A percentile compares a stretch with the other conserved stretches of the same genome.
These are phyloP conservation scores for Pharmacophagus antenor DNA, from an alignment of 2,888 invertebrate genomes.

Conservation along the genomic window DNA sequence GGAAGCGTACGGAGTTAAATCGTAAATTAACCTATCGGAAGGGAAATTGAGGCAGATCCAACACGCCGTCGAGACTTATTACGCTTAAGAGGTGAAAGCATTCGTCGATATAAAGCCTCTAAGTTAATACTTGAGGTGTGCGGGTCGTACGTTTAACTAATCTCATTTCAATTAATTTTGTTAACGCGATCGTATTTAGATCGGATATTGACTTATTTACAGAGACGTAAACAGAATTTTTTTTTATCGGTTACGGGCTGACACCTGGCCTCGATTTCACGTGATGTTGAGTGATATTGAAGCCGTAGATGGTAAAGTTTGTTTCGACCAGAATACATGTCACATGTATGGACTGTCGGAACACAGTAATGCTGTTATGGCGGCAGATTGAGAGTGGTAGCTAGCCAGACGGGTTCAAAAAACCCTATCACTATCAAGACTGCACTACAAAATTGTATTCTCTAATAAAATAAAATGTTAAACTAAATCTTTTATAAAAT, in stretches of 20 bases:
- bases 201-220: background rate
- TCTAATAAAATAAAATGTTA: background rate
- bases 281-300: too few relatives aligned
- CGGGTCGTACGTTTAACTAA: background rate
- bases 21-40: constrained; percentile 16
- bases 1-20: constrained; percentile 16
- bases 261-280: too few relatives aligned
- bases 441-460: too few relatives aligned
- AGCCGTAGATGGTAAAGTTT: too few relatives aligned
- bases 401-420: too few relatives aligned
- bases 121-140: background rate
- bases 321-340: too few relatives aligned
- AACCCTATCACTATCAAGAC: too few relatives aligned
- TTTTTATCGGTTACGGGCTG: too few relatives aligned
- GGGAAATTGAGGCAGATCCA: constrained; percentile 17
- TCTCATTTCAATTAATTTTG: background rate
- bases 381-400: too few relatives aligned
- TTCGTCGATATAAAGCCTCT: background rate
- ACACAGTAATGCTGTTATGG: too few relatives aligned
- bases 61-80: constrained; percentile 1
- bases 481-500: background rate
- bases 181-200: background rate
- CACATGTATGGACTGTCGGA: too few relatives aligned
- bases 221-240: too few relatives aligned
- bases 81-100: constrained; percentile 6